phyloP scores from a whole-genome alignment of 2,797 vertebrate genomes.

The Gymnothorax javanicus region DNA sequence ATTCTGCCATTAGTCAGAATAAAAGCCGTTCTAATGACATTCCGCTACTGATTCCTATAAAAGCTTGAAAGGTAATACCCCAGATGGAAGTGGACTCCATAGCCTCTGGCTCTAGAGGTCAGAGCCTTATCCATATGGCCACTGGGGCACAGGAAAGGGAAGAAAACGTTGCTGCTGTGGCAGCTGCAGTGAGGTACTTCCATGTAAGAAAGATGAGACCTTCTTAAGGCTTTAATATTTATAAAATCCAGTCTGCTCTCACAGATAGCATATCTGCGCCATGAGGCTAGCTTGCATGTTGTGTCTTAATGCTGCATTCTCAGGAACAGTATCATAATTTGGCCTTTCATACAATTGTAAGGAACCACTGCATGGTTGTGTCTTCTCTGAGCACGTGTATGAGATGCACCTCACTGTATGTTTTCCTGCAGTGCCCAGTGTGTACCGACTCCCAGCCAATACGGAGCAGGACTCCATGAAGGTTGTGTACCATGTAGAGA shows the following conservation, averaged over 20 bases:
- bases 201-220: not conserved
- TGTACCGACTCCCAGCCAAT: constrained; percentile 84
- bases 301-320: constrained; percentile 15
- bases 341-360: not conserved
- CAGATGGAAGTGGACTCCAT: too few species aligned
- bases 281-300: not conserved
- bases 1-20: too few species aligned
- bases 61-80: too few species aligned
- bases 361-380: constrained; percentile 7
- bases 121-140: too few species aligned
- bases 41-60: too few species aligned
- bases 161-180: too few species aligned
- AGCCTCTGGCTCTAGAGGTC: too few species aligned
- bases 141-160: too few species aligned
- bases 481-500: constrained; percentile 94
- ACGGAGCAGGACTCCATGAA: constrained; percentile 95
- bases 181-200: too few species aligned
- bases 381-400: not conserved
- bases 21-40: too few species aligned
- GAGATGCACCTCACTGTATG: constrained; percentile 33
- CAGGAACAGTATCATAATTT: not conserved
- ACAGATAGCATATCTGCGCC: not conserved
- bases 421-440: constrained; percentile 81
- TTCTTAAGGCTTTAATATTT: not conserved
- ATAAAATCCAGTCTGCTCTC: not conserved